These are phyloP conservation scores for Apamea sordens DNA, from an alignment of 2,888 invertebrate species.

Conservation along the genomic window DNA sequence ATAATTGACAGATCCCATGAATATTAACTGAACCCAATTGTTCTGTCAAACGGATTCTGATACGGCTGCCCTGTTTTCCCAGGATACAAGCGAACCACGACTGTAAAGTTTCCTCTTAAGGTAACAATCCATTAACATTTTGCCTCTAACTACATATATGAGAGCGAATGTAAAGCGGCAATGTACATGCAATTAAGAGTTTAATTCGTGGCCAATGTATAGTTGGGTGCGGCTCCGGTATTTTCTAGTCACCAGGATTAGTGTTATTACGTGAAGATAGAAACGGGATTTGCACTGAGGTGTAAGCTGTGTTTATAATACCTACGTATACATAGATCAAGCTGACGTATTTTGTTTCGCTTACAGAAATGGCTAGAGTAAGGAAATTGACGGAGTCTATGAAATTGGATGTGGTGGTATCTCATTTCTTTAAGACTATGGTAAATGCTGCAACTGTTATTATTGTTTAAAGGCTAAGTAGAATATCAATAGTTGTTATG, in stretches of 20 bases:
- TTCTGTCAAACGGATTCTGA: conserved; percentile 76
- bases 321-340: conserved; percentile 52
- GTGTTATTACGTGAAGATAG: conserved; percentile 67
- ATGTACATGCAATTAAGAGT: conserved; percentile 77
- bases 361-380: conserved; percentile 53
- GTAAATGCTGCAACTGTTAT: conserved; percentile 24
- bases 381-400: conserved; percentile 43
- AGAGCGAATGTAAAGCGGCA: conserved; percentile 74
- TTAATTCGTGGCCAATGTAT: conserved; percentile 63
- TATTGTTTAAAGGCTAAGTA: conserved; percentile 8
- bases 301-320: conserved; percentile 60
- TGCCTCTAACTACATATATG: conserved; percentile 79
- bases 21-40: conserved; percentile 80
- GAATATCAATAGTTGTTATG: background rate
- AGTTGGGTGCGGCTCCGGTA: conserved; percentile 53
- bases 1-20: conserved; percentile 80
- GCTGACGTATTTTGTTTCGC: conserved; percentile 52
- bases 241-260: conserved; percentile 66
- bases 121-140: conserved; percentile 86
- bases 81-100: conserved; percentile 70
- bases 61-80: conserved; percentile 75
- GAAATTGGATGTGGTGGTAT: conserved; percentile 47
- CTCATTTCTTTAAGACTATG: conserved; percentile 24
- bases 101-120: conserved; percentile 75
- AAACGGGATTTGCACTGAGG: conserved; percentile 65